Base-by-base conservation (phyloP, 2,888 invertebrate genomes). In the Ophion ventricosus region DNA sequence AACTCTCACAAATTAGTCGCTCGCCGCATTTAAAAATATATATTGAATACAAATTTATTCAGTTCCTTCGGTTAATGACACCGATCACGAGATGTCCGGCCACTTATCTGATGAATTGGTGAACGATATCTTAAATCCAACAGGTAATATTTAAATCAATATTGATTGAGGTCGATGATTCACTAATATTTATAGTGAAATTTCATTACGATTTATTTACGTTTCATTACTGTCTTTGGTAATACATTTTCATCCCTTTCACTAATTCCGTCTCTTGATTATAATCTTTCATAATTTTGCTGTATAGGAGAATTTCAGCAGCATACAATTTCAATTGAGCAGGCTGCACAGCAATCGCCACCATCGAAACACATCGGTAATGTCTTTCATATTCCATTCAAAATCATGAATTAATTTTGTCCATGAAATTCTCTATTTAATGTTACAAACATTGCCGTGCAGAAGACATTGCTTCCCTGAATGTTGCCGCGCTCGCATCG, bases 101-200 rank as follows among this genome's bases (percentile, higher is more conserved):
- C 11, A 29, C 17, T 61, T 5, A 14, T 25, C 11, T 14, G 61
- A 61, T 25, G 61, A 26, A 26, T 29, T 29, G 3, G 26, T 29
- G 26, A 25, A 10, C 61, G 29, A 61, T 10, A 17, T 17, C 5
- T 11, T 17, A 23, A 25, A 61, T 61, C 29, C 10, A 29, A 61
- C 25, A 61, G 61, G 61, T 61, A 26, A 61, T 11, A 61, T 26
- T 23, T 56, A 56, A 56, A n/a, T 56, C 43, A 43, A 43, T 43
- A 43, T 43, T 43, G 43, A 43, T 43, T 43, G 43, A 43, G 23
- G 43, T 43, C 43, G 43, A 43, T 43, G 43, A 43, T 7, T 10
- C 43, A 43, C 43, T 10, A 7, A 35, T 35, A 35, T 35, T 35
- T 35, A 7, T 35, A 35, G 8, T 35, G 35, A 35, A 35, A 35